Percentiles rank a stretch among this genome's conserved stretches.
Evolutionary conservation across 2,888 invertebrate genomes (phyloP).

Genomic region (Sphaeridia pumilis): DNA sequence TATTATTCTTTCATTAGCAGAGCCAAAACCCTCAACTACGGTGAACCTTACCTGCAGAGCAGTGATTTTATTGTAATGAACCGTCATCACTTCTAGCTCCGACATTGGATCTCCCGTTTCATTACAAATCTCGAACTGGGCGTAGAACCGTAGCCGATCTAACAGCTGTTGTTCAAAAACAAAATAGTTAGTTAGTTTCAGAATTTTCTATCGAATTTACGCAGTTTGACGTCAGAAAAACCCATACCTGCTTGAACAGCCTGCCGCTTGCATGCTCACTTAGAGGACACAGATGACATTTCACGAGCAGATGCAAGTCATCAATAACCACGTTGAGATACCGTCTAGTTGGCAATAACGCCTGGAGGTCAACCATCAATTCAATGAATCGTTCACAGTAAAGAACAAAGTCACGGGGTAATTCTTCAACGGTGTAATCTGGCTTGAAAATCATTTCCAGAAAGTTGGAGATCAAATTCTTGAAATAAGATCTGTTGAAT

Average conservation of each 20-base stretch:
- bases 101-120: conserved; percentile 87
- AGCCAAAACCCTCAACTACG: background rate
- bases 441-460: conserved; percentile 59
- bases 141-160: conserved; percentile 91
- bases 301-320: conserved; percentile 83
- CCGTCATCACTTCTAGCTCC: conserved; percentile 83
- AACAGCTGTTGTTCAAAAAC: conserved; percentile 55
- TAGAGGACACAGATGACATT: conserved; percentile 70
- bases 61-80: conserved; percentile 86
- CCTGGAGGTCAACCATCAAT: conserved; percentile 89
- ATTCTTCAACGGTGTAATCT: conserved; percentile 31
- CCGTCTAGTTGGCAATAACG: conserved; percentile 82
- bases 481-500: conserved; percentile 81
- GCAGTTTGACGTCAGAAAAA: too few relatives aligned
- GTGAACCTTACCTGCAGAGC: conserved; percentile 59
- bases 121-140: conserved; percentile 95
- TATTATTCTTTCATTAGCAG: background rate
- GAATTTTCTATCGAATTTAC: background rate
- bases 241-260: conserved; percentile 71
- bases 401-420: conserved; percentile 46
- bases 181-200: background rate
- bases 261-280: conserved; percentile 67
- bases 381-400: conserved; percentile 95
- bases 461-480: conserved; percentile 75
- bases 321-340: conserved; percentile 96